Percentiles rank a stretch among this genome's conserved stretches.
Conservation (phyloP, 2,888 invertebrate species). For the Aphrophora alni region DNA sequence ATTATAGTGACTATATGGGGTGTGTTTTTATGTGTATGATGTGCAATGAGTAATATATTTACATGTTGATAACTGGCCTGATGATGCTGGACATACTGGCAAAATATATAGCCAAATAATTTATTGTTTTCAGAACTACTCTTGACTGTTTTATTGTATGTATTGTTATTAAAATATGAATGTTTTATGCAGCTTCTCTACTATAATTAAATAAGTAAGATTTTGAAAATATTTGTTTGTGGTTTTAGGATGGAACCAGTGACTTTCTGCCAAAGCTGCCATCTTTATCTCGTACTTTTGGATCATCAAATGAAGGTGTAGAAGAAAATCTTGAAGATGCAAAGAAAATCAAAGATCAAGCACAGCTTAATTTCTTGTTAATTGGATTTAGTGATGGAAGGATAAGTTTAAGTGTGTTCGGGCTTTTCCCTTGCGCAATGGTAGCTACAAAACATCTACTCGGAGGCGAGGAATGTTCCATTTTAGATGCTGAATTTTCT, state of each 20-base stretch:
- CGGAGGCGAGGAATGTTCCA: conserved; percentile 63
- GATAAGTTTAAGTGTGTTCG: conserved; percentile 79
- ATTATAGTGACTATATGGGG: too few species aligned
- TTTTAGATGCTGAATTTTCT: conserved; percentile 71
- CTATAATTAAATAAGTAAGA: too few species aligned
- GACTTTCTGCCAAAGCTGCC: conserved; percentile 60
- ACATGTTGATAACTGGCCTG: too few species aligned
- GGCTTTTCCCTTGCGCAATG: conserved; percentile 80
- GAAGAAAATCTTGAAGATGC: conserved; percentile 64
- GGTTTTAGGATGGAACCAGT: conserved; percentile 55
- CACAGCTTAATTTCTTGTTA: conserved; percentile 75
- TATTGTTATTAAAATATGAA: too few species aligned
- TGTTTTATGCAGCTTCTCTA: too few species aligned
- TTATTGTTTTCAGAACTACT: too few species aligned
- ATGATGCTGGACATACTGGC: too few species aligned
- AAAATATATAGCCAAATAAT: too few species aligned
- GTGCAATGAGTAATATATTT: too few species aligned
- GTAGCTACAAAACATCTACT: conserved; percentile 67
- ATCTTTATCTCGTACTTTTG: conserved; percentile 58
- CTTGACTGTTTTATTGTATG: too few species aligned
- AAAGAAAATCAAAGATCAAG: conserved; percentile 67
- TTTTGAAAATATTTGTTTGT: conserved; percentile 35
- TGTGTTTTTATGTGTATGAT: too few species aligned
- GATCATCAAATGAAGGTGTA: conserved; percentile 55
- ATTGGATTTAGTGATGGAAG: conserved; percentile 78